These are phyloP conservation scores for Cryptoblepharus egeriae DNA, from an alignment of 2,797 vertebrate species.

Conservation along the genomic window DNA sequence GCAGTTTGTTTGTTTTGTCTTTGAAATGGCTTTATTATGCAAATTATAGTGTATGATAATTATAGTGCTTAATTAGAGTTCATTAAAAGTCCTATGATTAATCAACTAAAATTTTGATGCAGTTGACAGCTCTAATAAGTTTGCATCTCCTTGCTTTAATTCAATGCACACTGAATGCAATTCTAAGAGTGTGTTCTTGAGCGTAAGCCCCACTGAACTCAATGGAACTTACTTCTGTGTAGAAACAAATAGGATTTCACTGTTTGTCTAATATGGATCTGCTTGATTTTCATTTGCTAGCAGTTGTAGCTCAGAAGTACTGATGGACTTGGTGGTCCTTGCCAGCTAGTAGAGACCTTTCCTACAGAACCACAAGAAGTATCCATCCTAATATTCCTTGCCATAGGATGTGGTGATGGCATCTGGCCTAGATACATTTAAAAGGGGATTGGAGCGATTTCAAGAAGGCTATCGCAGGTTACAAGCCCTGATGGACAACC, in stretches of 20 bases:
- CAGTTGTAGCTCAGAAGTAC: neutral
- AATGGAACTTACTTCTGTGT: too few species aligned
- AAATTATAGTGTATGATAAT: conserved; percentile 9
- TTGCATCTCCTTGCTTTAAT: neutral
- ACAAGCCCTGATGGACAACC: too few species aligned
- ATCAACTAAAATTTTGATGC: conserved; percentile 4
- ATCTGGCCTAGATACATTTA: too few species aligned
- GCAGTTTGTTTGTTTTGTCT: neutral
- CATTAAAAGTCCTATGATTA: conserved; percentile 7
- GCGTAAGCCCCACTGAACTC: too few species aligned
- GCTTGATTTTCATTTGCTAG: neutral
- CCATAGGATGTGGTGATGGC: too few species aligned
- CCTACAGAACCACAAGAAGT: neutral
- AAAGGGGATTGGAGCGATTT: too few species aligned
- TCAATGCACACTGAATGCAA: too few species aligned
- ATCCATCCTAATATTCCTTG: neutral
- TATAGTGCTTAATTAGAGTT: conserved; percentile 20
- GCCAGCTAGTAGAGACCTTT: neutral
- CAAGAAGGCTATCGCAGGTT: too few species aligned
- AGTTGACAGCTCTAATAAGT: conserved; percentile 1
- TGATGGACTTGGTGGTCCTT: neutral
- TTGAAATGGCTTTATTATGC: conserved; percentile 5
- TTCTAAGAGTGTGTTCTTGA: too few species aligned
- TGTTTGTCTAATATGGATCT: too few species aligned
- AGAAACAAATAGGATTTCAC: too few species aligned